A percentile compares a stretch with the other conserved stretches of the same genome.
phyloP scores from a whole-genome alignment of 2,113 vertebrate species.

The Ctenodactylus gundi region DNA sequence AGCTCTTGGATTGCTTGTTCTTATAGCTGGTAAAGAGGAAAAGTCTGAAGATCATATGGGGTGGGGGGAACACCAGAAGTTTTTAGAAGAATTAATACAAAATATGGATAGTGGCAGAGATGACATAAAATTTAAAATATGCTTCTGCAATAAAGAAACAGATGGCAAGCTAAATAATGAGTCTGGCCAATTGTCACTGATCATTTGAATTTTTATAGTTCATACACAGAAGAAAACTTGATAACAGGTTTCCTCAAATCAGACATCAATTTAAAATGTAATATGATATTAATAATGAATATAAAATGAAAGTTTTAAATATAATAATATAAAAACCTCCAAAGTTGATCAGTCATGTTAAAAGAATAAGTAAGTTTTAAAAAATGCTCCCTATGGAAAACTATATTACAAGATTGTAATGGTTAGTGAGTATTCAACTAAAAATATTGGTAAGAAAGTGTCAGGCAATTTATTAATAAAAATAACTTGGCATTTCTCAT shows the following conservation, averaged over 20 bases:
- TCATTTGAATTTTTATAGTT: background rate
- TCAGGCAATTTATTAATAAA: background rate
- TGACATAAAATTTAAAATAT: conserved; percentile 25
- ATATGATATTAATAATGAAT: background rate
- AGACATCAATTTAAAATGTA: background rate
- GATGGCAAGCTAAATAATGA: background rate
- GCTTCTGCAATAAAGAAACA: background rate
- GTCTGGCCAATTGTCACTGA: background rate
- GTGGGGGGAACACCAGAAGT: background rate
- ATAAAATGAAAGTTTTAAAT: background rate
- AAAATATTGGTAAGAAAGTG: background rate
- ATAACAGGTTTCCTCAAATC: background rate
- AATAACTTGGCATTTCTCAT: background rate
- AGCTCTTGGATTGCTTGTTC: background rate
- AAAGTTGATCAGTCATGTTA: background rate
- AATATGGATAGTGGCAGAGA: conserved; percentile 9
- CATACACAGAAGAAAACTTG: background rate
- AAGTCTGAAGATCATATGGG: background rate
- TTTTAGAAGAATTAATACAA: conserved; percentile 16
- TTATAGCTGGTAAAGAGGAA: background rate
- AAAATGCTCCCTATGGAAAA: background rate
- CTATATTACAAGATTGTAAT: background rate
- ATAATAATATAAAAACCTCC: background rate
- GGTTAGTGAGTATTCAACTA: background rate
- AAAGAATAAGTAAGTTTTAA: background rate